These are phyloP conservation scores for Porites lobata DNA, from an alignment of 92 coral and sea anemone species.

Conservation along the genomic window DNA sequence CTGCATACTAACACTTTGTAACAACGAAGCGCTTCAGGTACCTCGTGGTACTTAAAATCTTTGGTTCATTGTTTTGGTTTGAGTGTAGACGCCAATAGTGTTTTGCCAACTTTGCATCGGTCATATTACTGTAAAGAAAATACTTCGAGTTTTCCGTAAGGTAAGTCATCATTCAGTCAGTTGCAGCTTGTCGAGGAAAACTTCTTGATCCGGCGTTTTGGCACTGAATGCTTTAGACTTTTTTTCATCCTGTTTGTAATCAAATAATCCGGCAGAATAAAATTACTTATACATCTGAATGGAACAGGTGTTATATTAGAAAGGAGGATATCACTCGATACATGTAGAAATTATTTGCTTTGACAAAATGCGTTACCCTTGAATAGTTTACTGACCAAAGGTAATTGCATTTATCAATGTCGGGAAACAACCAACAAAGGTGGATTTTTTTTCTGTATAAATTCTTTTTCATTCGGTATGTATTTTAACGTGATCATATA, in stretches of 20 bases:
- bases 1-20: not conserved
- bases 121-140: not conserved
- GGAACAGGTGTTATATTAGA: not conserved
- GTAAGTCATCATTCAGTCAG: not conserved
- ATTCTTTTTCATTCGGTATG: not conserved
- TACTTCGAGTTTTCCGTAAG: not conserved
- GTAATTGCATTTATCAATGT: too few relatives aligned
- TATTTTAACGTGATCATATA: not conserved
- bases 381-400: too few relatives aligned
- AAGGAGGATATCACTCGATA: not conserved
- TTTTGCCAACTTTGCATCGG: not conserved
- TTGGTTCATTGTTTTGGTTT: not conserved
- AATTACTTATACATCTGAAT: not conserved
- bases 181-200: not conserved
- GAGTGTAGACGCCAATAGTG: not conserved
- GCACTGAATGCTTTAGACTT: too few relatives aligned
- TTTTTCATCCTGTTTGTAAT: too few relatives aligned
- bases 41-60: not conserved
- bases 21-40: not conserved
- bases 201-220: too few relatives aligned
- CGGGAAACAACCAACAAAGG: too few relatives aligned
- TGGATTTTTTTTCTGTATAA: not conserved
- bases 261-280: not conserved
- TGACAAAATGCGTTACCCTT: not conserved
- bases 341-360: not conserved